Percentiles rank a stretch among this genome's conserved stretches.
These are phyloP conservation scores for Spizaetus ornatus DNA, from an alignment of 2,113 vertebrate genomes.

Conservation along the genomic window DNA sequence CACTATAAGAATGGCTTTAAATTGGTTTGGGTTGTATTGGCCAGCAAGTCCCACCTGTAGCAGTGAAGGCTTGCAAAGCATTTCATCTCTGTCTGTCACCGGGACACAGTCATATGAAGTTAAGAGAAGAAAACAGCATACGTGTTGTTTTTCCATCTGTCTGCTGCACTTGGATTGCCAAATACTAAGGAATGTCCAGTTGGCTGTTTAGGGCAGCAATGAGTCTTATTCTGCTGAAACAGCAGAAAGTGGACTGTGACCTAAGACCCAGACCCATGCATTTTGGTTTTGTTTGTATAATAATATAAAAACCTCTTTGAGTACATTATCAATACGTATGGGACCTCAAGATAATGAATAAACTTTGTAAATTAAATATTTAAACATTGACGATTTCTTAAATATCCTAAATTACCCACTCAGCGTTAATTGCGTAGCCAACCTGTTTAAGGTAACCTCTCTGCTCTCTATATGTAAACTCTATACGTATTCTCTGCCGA, in stretches of 20 bases:
- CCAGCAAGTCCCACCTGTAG: not conserved
- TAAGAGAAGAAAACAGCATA: not conserved
- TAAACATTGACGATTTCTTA: not conserved
- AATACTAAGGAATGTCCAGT: not conserved
- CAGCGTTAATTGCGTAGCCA: not conserved
- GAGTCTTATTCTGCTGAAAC: not conserved
- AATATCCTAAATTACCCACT: not conserved
- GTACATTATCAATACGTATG: not conserved
- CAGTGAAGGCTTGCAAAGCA: not conserved
- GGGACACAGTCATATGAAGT: not conserved
- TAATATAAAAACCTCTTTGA: not conserved
- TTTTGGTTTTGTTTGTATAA: not conserved
- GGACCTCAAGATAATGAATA: not conserved
- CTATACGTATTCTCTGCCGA: not conserved
- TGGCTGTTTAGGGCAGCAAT: not conserved
- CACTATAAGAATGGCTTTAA: not conserved
- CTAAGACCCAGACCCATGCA: not conserved
- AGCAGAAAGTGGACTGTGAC: not conserved
- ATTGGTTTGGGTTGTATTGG: not conserved
- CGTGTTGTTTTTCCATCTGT: not conserved
- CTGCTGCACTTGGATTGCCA: not conserved
- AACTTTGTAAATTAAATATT: not conserved
- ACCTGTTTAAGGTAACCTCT: not conserved
- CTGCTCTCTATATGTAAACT: fast-evolving
- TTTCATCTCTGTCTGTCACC: not conserved